phyloP scores from a whole-genome alignment of 2,113 vertebrate genomes.

The Puntigrus tetrazona region DNA sequence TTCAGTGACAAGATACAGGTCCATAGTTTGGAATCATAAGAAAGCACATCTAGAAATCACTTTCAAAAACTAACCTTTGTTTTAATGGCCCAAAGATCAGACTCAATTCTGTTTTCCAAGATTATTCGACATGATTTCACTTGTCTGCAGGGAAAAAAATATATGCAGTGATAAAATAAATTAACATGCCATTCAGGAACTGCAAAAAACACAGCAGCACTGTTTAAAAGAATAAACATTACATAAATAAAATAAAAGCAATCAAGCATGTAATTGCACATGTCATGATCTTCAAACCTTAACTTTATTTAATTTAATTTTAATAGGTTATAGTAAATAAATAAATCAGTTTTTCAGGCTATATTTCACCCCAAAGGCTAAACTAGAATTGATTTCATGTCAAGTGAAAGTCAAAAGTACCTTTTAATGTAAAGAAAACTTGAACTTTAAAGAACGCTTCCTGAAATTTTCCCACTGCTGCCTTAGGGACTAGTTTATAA shows the following conservation, averaged over 20 bases:
- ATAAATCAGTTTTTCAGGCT: not conserved
- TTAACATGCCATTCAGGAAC: not conserved
- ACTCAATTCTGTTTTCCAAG: not conserved
- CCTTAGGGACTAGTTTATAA: constrained; percentile 10
- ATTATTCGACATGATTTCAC: constrained; percentile 3
- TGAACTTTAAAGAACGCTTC: not conserved
- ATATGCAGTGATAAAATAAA: constrained; percentile 15
- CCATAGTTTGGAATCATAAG: not conserved
- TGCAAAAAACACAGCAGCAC: not conserved
- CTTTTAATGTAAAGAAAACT: not conserved
- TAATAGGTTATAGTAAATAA: not conserved
- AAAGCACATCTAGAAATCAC: not conserved
- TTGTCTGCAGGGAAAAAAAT: constrained; percentile 14
- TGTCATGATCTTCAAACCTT: not conserved
- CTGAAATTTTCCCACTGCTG: not conserved
- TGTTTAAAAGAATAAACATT: not conserved
- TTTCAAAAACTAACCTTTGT: not conserved
- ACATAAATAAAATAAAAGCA: not conserved
- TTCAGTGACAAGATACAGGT: not conserved
- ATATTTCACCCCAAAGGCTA: not conserved
- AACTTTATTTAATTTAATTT: not conserved
- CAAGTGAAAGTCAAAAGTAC: constrained; percentile 3
- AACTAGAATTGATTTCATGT: not conserved
- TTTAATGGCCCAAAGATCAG: not conserved
- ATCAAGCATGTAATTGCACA: not conserved